Evolutionary conservation across 2,888 invertebrate genomes (phyloP).

Genomic region (Thelaira solivaga): DNA sequence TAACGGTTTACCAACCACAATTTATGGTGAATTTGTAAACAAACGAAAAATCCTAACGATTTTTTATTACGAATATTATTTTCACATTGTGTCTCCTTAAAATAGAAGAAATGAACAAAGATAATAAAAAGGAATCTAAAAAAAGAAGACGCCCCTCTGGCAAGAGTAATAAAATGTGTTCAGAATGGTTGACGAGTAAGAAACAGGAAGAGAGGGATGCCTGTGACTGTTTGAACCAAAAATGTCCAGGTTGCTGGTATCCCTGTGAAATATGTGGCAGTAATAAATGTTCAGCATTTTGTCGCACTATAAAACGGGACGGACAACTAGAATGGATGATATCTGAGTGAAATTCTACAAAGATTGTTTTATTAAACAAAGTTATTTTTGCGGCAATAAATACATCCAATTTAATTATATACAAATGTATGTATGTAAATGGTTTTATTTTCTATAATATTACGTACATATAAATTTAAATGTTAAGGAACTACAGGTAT

Average conservation of each 20-base stretch:
- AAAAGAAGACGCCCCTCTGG: constrained; percentile 20
- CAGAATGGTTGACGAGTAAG: not conserved
- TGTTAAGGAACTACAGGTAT: no score
- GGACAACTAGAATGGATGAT: constrained; percentile 38
- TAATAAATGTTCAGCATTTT: constrained; percentile 60
- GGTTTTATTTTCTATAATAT: no score
- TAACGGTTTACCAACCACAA: constrained; percentile 25
- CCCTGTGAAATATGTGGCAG: constrained; percentile 60
- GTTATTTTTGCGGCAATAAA: not conserved
- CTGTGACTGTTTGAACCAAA: constrained; percentile 51
- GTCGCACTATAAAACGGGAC: constrained; percentile 43
- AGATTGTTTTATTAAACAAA: no score
- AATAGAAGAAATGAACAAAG: constrained; percentile 8
- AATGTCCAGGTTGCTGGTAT: constrained; percentile 63
- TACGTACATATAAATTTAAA: no score
- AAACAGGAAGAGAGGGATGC: constrained; percentile 44
- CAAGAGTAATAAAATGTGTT: not conserved
- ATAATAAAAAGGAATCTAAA: constrained; percentile 5
- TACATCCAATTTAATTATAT: no score
- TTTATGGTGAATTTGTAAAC: not conserved
- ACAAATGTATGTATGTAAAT: no score
- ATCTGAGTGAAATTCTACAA: not conserved
- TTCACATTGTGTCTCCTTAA: not conserved
- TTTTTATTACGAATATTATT: not conserved
- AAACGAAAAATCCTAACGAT: not conserved